A percentile compares a stretch with the other conserved stretches of the same genome.
Conservation (phyloP, 2,797 vertebrate genomes). For the Odontamblyopus lacepedii region DNA sequence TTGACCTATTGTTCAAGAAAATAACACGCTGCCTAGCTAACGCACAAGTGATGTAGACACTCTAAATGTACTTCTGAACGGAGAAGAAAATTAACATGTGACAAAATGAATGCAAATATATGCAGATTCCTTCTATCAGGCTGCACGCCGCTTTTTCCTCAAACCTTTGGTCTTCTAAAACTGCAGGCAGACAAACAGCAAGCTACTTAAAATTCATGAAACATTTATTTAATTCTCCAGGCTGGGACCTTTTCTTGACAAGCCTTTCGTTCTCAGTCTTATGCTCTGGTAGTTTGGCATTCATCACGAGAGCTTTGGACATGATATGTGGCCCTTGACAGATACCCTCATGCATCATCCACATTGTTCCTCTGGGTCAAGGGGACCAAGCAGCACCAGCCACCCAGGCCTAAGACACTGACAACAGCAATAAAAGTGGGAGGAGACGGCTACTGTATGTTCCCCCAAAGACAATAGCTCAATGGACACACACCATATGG, state of each 20-base stretch:
- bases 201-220: slow-evolving; percentile 80
- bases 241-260: slow-evolving; percentile 70
- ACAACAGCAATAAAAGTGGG: slow-evolving; percentile 22
- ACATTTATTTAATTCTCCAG: slow-evolving; percentile 75
- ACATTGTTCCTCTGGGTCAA: slow-evolving; percentile 42
- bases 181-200: slow-evolving; percentile 76
- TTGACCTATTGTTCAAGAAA: slow-evolving; percentile 20
- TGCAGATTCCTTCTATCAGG: slow-evolving; percentile 78
- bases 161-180: slow-evolving; percentile 79
- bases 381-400: slow-evolving; percentile 40
- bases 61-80: slow-evolving; percentile 64
- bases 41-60: slow-evolving; percentile 40
- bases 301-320: slow-evolving; percentile 64
- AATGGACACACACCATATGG: slow-evolving; percentile 12
- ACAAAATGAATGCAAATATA: slow-evolving; percentile 82
- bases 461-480: neutral
- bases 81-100: slow-evolving; percentile 74
- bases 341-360: slow-evolving; percentile 59
- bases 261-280: slow-evolving; percentile 65
- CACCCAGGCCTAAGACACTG: slow-evolving; percentile 24
- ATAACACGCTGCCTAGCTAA: slow-evolving; percentile 51
- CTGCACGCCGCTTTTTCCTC: slow-evolving; percentile 49
- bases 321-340: slow-evolving; percentile 65
- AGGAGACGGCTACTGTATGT: slow-evolving; percentile 2
- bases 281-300: slow-evolving; percentile 59